Conservation (phyloP, 1,140 invertebrate genomes). For the Caenorhabditis inopinata region DNA sequence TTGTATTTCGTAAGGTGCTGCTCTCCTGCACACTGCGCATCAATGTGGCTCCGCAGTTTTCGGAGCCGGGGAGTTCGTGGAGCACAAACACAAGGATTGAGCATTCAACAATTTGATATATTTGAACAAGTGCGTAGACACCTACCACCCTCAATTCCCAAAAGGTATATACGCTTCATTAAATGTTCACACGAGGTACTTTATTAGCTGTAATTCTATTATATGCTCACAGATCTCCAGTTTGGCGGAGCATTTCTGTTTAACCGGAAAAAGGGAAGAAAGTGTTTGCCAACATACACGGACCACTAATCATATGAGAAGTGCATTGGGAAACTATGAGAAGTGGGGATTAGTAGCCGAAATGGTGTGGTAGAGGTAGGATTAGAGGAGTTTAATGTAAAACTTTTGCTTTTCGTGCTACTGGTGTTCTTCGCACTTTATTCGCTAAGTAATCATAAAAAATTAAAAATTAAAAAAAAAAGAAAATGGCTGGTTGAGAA, state of each 20-base stretch:
- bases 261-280: neutral
- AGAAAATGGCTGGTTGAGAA: too few relatives aligned
- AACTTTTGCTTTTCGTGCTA: too few relatives aligned
- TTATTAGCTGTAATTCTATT: slow-evolving; percentile 17
- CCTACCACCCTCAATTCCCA: too few relatives aligned
- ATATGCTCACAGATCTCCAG: neutral
- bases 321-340: neutral
- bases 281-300: neutral
- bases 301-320: slow-evolving; percentile 25
- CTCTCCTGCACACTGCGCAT: neutral
- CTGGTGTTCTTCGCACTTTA: too few relatives aligned
- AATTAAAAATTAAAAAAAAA: too few relatives aligned
- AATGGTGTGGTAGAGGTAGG: neutral
- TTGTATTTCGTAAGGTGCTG: slow-evolving; percentile 9
- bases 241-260: neutral
- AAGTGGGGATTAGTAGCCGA: neutral
- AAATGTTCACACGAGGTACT: slow-evolving; percentile 2
- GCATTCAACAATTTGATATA: slow-evolving; percentile 3
- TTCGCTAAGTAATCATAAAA: too few relatives aligned
- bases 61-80: too few relatives aligned
- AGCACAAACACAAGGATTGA: neutral
- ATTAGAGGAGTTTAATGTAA: too few relatives aligned
- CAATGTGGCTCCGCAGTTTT: neutral
- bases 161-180: slow-evolving; percentile 25
- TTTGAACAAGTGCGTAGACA: neutral